Evolutionary conservation across 2,888 invertebrate species (phyloP), one percentile per base, ranked within the genome.

Genomic region (Ferrisia virgata): DNA sequence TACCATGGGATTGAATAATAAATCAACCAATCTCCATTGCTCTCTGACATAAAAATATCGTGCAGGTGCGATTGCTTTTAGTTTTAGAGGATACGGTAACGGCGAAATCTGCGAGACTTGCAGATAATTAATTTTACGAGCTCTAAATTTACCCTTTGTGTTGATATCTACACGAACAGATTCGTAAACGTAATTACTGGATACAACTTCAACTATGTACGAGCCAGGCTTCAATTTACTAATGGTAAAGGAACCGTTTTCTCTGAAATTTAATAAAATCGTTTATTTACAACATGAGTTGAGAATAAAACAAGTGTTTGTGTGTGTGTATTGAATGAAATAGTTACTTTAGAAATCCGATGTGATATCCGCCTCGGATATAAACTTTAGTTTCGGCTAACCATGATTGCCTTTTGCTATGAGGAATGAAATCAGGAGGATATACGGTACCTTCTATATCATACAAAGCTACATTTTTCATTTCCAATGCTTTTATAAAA

Each of bases 21-120:
- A 95, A 90, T 99, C 99, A 0, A 98, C 98, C 13, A 98, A 90
- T 88, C 98, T 92, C 98, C 98, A 98, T 88, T 98, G 97, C 88
- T 99, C 99, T 76, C 99, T 91, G 22, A 93, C 91, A 91, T 98
- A 97, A 90, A 99, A 99, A 89, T 96, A 96, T 86, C 93, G 92
- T 87, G 93, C 94, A 86, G 92, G 93, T 15, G 94, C 93, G 25
- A 95, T 88, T 0, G 96, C 93, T 88, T 96, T 95, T 90, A 99
- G 91, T 88, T 94, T 93, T 78, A 99, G 90, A 1, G 99, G 99
- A 89, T 99, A 99, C 0, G 95, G 94, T 84, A 98, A 93, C 89
- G 96, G 96, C 85, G 94, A 92, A 0, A 98, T 94, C 88, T 95
- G 93, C 0, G 95, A 94, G 0, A 96, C 96, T 89, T 98, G 98